phyloP scores from a whole-genome alignment of 2,113 vertebrate species.

The Siphamia tubifer region DNA sequence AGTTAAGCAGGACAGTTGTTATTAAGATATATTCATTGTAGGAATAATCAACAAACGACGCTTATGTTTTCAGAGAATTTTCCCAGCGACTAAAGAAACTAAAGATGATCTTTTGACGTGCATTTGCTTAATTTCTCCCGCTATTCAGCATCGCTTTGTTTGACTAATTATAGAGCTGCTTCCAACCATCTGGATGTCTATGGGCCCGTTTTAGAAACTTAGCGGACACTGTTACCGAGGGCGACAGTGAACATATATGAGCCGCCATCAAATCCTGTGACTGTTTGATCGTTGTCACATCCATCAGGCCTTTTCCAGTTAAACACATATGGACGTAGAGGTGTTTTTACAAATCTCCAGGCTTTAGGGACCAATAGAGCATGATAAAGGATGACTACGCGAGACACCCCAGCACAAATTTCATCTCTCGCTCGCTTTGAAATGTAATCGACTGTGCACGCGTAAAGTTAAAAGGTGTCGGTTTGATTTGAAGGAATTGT shows the following conservation, averaged over 20 bases:
- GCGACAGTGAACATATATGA: slow-evolving; percentile 7
- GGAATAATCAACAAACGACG: background rate
- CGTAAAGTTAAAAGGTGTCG: background rate
- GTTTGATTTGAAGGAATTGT: background rate
- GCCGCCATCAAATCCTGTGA: background rate
- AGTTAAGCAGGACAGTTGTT: too few species aligned
- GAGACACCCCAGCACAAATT: slow-evolving; percentile 6
- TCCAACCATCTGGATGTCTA: slow-evolving; percentile 50
- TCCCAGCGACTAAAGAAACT: background rate
- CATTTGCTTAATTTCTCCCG: slow-evolving; percentile 32
- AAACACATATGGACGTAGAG: background rate
- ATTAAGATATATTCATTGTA: too few species aligned
- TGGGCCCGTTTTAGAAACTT: slow-evolving; percentile 24
- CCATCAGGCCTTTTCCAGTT: background rate
- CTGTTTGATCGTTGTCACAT: background rate
- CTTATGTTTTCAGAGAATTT: background rate
- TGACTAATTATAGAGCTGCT: slow-evolving; percentile 34
- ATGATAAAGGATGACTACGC: background rate
- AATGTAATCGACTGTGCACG: slow-evolving; percentile 6
- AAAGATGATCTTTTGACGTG: background rate
- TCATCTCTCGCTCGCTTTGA: background rate
- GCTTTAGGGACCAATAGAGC: background rate
- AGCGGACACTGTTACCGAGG: slow-evolving; percentile 20
- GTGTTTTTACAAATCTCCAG: background rate
- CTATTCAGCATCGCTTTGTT: slow-evolving; percentile 44